A percentile compares a stretch with the other conserved stretches of the same genome.
Evolutionary conservation across 2,888 invertebrate genomes (phyloP).

Genomic region (Himalopsyche japonica): DNA sequence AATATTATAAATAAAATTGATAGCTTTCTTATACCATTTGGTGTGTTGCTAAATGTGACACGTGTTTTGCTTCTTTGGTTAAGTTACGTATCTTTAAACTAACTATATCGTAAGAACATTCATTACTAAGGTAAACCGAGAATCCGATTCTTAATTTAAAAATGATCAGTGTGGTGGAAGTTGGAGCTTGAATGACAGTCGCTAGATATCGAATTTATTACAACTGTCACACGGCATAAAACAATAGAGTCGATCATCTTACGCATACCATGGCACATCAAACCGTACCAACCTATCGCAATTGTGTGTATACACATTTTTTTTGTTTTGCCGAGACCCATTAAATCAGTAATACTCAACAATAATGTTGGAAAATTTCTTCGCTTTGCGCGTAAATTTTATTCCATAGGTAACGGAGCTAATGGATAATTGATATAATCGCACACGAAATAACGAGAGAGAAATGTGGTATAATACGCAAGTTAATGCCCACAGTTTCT

Average conservation of each 20-base stretch:
- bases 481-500: background rate
- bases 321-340: background rate
- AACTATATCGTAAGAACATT: too few relatives aligned
- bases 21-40: too few relatives aligned
- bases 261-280: background rate
- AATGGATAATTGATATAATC: background rate
- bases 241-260: background rate
- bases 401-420: background rate
- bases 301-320: background rate
- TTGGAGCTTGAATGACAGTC: background rate
- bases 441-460: background rate
- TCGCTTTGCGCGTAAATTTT: background rate
- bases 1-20: too few relatives aligned
- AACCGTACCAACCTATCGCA: background rate
- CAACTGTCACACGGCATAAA: background rate
- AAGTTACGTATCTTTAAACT: too few relatives aligned
- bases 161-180: too few relatives aligned
- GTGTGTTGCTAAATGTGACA: too few relatives aligned
- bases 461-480: background rate
- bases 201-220: background rate
- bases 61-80: too few relatives aligned
- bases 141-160: too few relatives aligned
- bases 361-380: background rate
- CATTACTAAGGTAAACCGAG: too few relatives aligned
- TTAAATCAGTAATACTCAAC: background rate